Base-by-base conservation (phyloP, 1,140 invertebrate genomes). In the Antheraea mylitta region DNA sequence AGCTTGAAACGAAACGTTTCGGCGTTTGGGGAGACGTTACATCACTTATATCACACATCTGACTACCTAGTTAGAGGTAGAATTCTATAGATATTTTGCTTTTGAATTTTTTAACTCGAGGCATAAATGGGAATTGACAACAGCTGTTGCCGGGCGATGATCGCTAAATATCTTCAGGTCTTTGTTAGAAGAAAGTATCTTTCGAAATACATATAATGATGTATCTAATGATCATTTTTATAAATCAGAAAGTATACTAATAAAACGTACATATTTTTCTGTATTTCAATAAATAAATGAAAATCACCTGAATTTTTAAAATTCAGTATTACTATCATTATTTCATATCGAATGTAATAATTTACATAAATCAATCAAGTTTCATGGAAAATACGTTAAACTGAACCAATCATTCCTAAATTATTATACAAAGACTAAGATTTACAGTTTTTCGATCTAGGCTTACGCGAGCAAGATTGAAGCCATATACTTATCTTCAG, bases 41-140 rank as follows among this genome's bases (percentile, higher is more conserved):
- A 82, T 90, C 86, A 89, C 78, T 70, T 70, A 71, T 61, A 69
- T 90, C 86, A 87, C 78, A 70, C 68, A 71, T 64, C 68, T 68
- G 70, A 83, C 71, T 76, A 80, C 77, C 71, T 79, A 70, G 42
- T 42, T 72, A 72, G 66, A 58, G 30, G 64, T 64, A 70, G 63
- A 38, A 61, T 62, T 70, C 60, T 70, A 71, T 58, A 69, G 71
- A 69, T 53, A 53, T 70, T 62, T 64, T 66, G 65, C 67, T 73
- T 66, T 73, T 73, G 72, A 73, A 73, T 73, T 73, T 73, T 73
- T 73, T 74, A 74, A 68, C 45, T 69, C n/a, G 30, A 63, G 45
- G 69, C 67, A 73, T 61, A 69, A 73, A 73, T 69, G 68, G 19
- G 68, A 67, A 73, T 67, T 69, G 68, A 66, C 65, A 66, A 18